Conservation (phyloP, 2,797 vertebrate species). For the Tangara arthus region DNA sequence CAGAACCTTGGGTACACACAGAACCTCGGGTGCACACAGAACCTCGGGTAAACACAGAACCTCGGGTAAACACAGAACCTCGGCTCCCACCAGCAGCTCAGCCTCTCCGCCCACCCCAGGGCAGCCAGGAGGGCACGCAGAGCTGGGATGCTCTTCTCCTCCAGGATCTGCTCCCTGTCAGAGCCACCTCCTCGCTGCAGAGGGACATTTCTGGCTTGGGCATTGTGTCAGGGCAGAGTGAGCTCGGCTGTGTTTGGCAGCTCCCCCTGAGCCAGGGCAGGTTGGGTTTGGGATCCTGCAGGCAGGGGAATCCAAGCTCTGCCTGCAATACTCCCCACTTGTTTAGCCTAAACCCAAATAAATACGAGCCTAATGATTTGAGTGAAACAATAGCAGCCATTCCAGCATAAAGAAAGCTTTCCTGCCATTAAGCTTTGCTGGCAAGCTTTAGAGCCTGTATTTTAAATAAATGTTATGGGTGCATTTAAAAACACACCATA, state of each 20-base stretch:
- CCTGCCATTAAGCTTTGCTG: slow-evolving; percentile 8
- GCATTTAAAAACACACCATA: slow-evolving; percentile 50
- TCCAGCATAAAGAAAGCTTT: not conserved
- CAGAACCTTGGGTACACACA: too few relatives aligned
- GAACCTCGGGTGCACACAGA: too few relatives aligned
- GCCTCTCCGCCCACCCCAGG: too few relatives aligned
- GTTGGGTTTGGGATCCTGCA: not conserved
- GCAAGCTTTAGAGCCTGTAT: slow-evolving; percentile 29
- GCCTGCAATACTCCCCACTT: not conserved
- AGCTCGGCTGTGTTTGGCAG: not conserved
- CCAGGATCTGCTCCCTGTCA: too few relatives aligned
- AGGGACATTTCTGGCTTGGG: not conserved
- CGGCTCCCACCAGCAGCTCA: too few relatives aligned
- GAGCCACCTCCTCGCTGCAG: too few relatives aligned
- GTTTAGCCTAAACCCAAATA: not conserved
- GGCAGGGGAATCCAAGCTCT: not conserved
- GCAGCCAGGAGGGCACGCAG: too few relatives aligned
- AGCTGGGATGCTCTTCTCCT: too few relatives aligned
- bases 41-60: too few relatives aligned
- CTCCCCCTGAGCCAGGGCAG: not conserved
- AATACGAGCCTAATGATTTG: not conserved
- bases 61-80: too few relatives aligned
- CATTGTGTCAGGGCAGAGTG: not conserved
- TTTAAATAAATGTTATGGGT: slow-evolving; percentile 60
- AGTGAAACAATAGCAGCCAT: not conserved